Evolutionary conservation across 64 coral and sea anemone species (phyloP).

Genomic region (Porites australiensis): DNA sequence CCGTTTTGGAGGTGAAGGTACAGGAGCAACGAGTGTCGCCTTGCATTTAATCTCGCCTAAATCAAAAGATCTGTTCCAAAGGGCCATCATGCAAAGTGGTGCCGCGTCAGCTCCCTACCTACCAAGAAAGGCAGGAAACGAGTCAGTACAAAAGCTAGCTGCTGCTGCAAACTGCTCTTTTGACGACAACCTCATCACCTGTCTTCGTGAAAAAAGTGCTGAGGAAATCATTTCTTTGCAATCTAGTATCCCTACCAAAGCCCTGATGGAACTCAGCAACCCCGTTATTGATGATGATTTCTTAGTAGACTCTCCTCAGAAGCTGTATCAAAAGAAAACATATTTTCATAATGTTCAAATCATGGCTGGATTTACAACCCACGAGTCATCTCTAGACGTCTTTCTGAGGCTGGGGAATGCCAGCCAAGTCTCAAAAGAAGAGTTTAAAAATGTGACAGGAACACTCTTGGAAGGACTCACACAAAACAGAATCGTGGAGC

Average conservation of each 20-base stretch:
- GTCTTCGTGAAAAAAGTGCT: neutral
- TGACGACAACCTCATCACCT: neutral
- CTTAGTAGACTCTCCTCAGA: neutral
- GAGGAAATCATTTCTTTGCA: neutral
- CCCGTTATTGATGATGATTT: neutral
- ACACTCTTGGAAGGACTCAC: neutral
- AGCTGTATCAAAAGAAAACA: neutral
- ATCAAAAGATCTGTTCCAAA: constrained; percentile 56
- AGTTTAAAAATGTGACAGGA: neutral
- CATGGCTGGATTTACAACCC: neutral
- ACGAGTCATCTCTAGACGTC: neutral
- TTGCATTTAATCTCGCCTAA: constrained; percentile 58
- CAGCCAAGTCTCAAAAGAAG: neutral
- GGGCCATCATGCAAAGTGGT: constrained; percentile 48
- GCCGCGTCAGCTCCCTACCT: neutral
- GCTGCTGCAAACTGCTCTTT: neutral
- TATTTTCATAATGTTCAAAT: neutral
- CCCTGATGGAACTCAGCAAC: neutral
- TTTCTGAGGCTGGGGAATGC: neutral
- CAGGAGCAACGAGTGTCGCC: constrained; percentile 34
- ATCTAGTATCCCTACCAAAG: neutral
- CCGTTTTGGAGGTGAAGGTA: constrained; percentile 40
- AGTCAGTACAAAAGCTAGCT: neutral
- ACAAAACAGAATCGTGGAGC: neutral
- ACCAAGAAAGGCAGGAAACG: neutral